Base-by-base conservation (phyloP, 1,140 invertebrate species). In the Aricia agestis region DNA sequence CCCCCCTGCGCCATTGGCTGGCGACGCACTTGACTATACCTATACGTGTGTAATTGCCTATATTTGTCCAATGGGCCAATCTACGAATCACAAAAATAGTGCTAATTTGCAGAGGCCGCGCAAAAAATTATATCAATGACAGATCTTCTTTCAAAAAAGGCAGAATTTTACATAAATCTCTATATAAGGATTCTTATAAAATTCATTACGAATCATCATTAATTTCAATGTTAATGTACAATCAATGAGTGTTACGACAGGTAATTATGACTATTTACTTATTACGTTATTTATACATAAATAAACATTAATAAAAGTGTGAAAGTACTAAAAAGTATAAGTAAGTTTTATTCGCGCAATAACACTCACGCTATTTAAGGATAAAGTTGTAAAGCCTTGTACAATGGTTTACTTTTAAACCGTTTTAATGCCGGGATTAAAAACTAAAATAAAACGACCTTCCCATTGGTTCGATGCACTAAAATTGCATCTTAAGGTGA, bases 401-500 rank as follows among this genome's bases (percentile, higher is more conserved):
- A 15, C 45, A 52, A 15, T 52, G 11, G 3, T 52, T 52, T 52
- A 52, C 11, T 52, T 52, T 52, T 13, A 15, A 52, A 13, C 11
- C 10, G 41, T 25, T 52, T 52, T 52, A 52, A 1, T 52, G 3
- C 9, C 45, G 45, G 13, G 13, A 52, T 52, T 11, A 52, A 52
- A 52, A 68, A 25, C 67, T 65, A 42, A 42, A 72, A 72, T 58
- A 61, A 42, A 72, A 72, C 67, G 67, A 69, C 71, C 71, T 68
- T 63, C 25, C 63, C 67, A 67, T 66, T 25, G 66, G 72, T 68
- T 72, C 75, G 45, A 67, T 74, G 73, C 66, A 71, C 72, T 52
- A 36, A 58, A 76, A 72, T 66, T 76, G 66, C 31, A 70, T 72
- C 61, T 76, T 59, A 52, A 52, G 45, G 45, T 52, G 45, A 5